A percentile compares a stretch with the other conserved stretches of the same genome.
Evolutionary conservation across 2,113 vertebrate species (phyloP).

Genomic region (Microtus pennsylvanicus): DNA sequence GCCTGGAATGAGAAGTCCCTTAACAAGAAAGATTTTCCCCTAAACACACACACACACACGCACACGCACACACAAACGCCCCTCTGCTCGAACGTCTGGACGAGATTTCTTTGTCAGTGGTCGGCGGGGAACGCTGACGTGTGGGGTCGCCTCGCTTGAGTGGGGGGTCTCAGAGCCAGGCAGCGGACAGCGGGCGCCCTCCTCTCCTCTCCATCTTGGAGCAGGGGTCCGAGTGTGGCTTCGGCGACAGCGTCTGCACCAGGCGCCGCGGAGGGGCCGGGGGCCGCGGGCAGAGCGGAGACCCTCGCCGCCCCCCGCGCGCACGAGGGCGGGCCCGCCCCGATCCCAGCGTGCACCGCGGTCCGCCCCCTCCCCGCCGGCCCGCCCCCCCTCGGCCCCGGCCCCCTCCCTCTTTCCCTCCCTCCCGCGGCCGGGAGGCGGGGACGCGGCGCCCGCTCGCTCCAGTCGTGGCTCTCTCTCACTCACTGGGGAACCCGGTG

Average conservation of each 20-base stretch:
- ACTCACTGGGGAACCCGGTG: conserved; percentile 70
- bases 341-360: no score
- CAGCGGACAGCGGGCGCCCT: background rate
- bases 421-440: conserved; percentile 73
- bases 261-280: background rate
- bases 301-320: background rate
- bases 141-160: background rate
- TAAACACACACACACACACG: background rate
- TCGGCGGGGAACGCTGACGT: background rate
- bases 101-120: background rate
- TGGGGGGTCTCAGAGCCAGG: background rate
- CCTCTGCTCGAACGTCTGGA: background rate
- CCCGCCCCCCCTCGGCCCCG: conserved; percentile 34
- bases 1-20: background rate
- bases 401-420: conserved; percentile 51
- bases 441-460: conserved; percentile 64
- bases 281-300: rapidly evolving
- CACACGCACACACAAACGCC: background rate
- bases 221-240: background rate
- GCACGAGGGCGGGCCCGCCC: no score
- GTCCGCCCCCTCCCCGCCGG: conserved; percentile 39
- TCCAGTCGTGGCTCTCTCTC: conserved; percentile 69
- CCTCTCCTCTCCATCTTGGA: background rate
- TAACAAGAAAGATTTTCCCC: background rate
- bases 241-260: rapidly evolving